Base-by-base conservation (phyloP, 2,888 invertebrate species). In the Trichopria drosophilae region DNA sequence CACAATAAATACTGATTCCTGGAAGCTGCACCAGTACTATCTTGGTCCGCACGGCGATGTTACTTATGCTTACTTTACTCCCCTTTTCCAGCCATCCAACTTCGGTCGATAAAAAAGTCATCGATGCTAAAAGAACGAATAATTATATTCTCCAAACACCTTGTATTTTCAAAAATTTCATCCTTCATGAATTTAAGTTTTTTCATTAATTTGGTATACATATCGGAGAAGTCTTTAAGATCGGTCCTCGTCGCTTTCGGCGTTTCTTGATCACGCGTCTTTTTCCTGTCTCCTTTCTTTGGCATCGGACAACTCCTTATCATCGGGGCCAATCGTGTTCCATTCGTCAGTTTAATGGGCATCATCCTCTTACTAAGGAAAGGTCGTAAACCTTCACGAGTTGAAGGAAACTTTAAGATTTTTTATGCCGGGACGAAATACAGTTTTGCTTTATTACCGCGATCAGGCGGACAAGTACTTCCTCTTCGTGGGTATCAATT, bases 1-100 rank as follows among this genome's bases (percentile, higher is more conserved):
- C 74, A 72, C 73, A 73, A 75, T 75, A 74, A 75, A 75, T 75
- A 74, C 73, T 68, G 71, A 74, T 74, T 74, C 73, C 64, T 71
- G 74, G 73, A 75, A 74, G 71, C 53, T 42, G 69, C 65, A 61
- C 66, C 61, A 23, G 55, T n/a, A 44, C 36, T 62, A 60, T 61
- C 61, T 54, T 51, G 37, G 40, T 47, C 54, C 50, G 56, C 48
- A 62, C 55, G 58, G 60, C 58, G 57, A 57, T 63, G 61, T 67
- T 69, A 69, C 69, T 68, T 70, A 68, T 67, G 65, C 69, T 71
- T 69, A 74, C 72, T 72, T 71, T 65, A 36, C 23, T 15, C 20
- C 19, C 32, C 49, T 6, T n/a, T n/a, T 13, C 13, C 13, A 15
- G 15, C 7, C 34, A 6, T n/a, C 13, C 16, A 24, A 34, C 20